phyloP scores from a whole-genome alignment of 2,797 vertebrate genomes.

The Pipistrellus pipistrellus region DNA sequence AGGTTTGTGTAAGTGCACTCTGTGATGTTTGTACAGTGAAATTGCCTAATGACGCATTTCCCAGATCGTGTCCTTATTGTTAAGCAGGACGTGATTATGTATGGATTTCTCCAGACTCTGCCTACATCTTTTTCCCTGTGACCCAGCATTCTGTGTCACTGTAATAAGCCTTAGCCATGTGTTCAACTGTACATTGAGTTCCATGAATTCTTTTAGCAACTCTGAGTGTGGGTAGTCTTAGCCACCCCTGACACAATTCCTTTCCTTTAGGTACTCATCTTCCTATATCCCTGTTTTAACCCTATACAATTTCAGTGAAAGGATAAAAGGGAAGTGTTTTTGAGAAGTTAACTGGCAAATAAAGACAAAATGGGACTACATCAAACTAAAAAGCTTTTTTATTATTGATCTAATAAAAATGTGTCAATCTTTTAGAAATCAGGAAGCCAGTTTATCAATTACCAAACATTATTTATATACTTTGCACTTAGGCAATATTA shows the following conservation, averaged over 20 bases:
- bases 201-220: background rate
- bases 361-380: background rate
- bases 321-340: background rate
- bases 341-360: background rate
- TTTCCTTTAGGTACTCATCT: background rate
- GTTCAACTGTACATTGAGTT: background rate
- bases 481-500: background rate
- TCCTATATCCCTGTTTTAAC: background rate
- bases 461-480: background rate
- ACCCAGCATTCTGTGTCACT: background rate
- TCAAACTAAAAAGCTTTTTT: too few relatives aligned
- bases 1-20: background rate
- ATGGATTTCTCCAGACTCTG: background rate
- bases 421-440: background rate
- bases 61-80: background rate
- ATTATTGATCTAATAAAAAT: background rate
- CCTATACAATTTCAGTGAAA: background rate
- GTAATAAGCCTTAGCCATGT: background rate
- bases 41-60: background rate
- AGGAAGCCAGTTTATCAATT: background rate
- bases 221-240: background rate
- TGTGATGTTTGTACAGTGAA: background rate
- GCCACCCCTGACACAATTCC: background rate
- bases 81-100: background rate
- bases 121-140: background rate